phyloP scores from a whole-genome alignment of 2,113 vertebrate species.

The Lasiurus borealis region DNA sequence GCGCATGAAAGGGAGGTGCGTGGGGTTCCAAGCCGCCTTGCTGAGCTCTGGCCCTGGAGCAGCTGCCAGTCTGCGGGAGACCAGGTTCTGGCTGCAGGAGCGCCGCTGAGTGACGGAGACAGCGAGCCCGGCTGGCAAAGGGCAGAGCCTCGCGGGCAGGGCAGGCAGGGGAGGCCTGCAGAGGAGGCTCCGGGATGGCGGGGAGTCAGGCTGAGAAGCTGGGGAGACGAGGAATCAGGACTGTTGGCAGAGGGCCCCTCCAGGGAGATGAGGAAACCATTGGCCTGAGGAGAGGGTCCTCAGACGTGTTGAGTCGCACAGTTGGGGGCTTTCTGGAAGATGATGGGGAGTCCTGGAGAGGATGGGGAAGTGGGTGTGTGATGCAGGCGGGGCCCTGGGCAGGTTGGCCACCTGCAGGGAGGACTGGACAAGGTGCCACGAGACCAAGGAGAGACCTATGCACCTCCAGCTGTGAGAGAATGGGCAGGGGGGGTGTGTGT shows the following conservation, averaged over 20 bases:
- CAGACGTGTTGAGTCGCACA: not conserved
- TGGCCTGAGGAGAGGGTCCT: not conserved
- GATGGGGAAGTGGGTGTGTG: not conserved
- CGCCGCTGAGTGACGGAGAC: not conserved
- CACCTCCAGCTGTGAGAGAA: not conserved
- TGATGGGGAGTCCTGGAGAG: not conserved
- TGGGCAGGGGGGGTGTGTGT: too few species aligned
- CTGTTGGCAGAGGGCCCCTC: not conserved
- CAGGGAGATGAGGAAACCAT: not conserved
- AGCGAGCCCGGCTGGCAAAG: not conserved
- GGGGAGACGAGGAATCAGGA: not conserved
- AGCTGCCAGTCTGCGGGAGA: not conserved
- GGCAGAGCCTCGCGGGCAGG: too few species aligned
- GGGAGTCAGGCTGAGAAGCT: not conserved
- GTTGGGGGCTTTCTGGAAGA: not conserved
- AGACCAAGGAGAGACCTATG: not conserved
- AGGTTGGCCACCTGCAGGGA: not conserved
- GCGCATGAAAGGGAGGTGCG: not conserved
- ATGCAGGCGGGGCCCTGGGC: not conserved
- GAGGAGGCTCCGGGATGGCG: not conserved
- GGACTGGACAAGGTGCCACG: too few species aligned
- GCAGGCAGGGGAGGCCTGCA: not conserved
- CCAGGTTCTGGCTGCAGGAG: too few species aligned
- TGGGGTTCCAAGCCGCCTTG: not conserved
- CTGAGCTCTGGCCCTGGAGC: not conserved